These are phyloP conservation scores for Candidula unifasciata DNA, from an alignment of 2,888 invertebrate species.

Conservation along the genomic window DNA sequence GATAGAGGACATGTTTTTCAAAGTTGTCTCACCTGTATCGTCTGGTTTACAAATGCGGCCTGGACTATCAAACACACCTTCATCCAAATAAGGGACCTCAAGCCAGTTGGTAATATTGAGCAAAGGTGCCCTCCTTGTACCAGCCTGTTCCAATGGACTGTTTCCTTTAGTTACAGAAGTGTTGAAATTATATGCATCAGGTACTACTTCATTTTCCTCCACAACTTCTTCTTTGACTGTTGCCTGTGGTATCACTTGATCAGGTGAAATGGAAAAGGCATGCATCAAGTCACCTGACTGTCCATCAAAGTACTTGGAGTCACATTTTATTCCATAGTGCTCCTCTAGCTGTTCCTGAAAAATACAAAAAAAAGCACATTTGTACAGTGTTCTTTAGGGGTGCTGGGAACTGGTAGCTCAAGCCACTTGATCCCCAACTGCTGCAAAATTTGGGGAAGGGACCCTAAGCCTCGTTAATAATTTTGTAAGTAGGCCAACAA, in stretches of 20 bases:
- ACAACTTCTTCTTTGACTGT: slow-evolving; percentile 27
- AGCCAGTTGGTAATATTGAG: slow-evolving; percentile 43
- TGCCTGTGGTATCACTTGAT: slow-evolving; percentile 45
- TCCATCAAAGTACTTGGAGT: slow-evolving; percentile 11
- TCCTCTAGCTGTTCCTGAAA: slow-evolving; percentile 14
- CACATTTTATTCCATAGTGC: slow-evolving; percentile 43
- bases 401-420: too few species aligned
- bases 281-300: slow-evolving; percentile 41
- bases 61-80: neutral
- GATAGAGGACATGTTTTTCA: neutral
- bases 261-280: slow-evolving; percentile 44
- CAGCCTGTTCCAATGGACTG: slow-evolving; percentile 64
- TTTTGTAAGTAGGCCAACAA: too few species aligned
- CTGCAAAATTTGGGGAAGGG: too few species aligned
- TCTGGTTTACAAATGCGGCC: neutral
- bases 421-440: too few species aligned
- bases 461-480: too few species aligned
- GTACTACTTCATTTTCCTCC: neutral
- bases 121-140: slow-evolving; percentile 62
- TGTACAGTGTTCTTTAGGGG: too few species aligned
- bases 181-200: neutral
- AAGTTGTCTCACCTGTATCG: neutral
- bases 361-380: neutral
- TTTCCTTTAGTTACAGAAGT: neutral
- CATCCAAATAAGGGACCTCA: slow-evolving; percentile 6